phyloP scores from a whole-genome alignment of 2,888 invertebrate genomes.

The Pheosia tremula region DNA sequence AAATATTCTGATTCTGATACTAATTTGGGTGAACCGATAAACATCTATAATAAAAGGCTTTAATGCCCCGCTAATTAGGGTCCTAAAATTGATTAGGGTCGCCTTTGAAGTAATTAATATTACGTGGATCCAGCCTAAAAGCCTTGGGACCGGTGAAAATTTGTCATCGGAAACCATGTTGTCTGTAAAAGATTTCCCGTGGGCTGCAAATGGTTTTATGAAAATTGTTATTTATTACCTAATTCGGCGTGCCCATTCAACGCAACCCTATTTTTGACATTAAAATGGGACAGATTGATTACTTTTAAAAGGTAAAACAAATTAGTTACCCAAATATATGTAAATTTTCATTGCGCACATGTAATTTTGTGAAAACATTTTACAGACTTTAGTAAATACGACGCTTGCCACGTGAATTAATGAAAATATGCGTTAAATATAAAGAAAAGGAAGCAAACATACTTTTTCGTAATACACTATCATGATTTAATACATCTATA shows the following conservation, averaged over 20 bases:
- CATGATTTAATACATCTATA: too few relatives aligned
- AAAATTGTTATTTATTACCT: slow-evolving; percentile 19
- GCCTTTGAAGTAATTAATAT: slow-evolving; percentile 14
- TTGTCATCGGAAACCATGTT: slow-evolving; percentile 14
- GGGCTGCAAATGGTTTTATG: slow-evolving; percentile 11
- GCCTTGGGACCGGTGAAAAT: slow-evolving; percentile 11
- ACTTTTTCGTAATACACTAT: too few relatives aligned
- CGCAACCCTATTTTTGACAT: background rate
- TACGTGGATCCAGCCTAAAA: slow-evolving; percentile 12
- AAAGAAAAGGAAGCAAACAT: too few relatives aligned
- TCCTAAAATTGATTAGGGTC: slow-evolving; percentile 14
- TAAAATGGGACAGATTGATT: background rate
- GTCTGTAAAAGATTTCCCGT: slow-evolving; percentile 19
- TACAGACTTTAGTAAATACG: too few relatives aligned
- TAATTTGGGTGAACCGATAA: background rate
- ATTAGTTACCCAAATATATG: too few relatives aligned
- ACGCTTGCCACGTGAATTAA: too few relatives aligned
- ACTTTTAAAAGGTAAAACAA: background rate
- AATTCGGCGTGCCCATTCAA: slow-evolving; percentile 3
- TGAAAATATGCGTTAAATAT: too few relatives aligned
- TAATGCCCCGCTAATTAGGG: background rate
- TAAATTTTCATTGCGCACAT: too few relatives aligned
- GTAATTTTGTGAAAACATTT: too few relatives aligned
- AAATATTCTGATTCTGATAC: too few relatives aligned
- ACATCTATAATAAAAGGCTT: background rate